Conservation (phyloP, 2,113 vertebrate species). For the Cathartes aura region DNA sequence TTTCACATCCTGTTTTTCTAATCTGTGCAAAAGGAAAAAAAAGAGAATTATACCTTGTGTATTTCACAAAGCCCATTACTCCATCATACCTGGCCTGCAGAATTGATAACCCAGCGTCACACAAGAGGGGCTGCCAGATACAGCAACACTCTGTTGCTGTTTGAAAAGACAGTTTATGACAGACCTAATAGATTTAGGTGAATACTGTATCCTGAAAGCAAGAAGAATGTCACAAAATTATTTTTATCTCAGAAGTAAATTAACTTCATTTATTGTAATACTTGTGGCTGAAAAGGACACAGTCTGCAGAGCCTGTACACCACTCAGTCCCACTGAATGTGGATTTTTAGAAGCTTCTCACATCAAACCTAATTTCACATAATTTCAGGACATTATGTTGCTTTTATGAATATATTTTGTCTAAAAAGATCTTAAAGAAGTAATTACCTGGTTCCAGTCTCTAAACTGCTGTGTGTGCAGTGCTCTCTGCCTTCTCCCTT, state of each 20-base stretch:
- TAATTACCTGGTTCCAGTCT: neutral
- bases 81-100: neutral
- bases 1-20: constrained; percentile 33
- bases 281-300: neutral
- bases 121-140: neutral
- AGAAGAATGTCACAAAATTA: neutral
- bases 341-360: neutral
- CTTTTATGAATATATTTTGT: neutral
- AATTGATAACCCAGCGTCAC: neutral
- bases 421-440: neutral
- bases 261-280: neutral
- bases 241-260: neutral
- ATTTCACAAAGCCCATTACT: neutral
- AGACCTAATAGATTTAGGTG: neutral
- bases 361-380: neutral
- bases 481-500: neutral
- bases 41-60: neutral
- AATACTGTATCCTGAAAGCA: neutral
- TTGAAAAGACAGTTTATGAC: neutral
- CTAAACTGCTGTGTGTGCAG: neutral
- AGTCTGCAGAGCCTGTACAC: no score
- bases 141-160: neutral
- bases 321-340: neutral
- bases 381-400: neutral
- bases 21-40: neutral